A percentile compares a stretch with the other conserved stretches of the same genome.
Conservation (phyloP, 2,888 invertebrate species). For the Macrostomum cliftonense region DNA sequence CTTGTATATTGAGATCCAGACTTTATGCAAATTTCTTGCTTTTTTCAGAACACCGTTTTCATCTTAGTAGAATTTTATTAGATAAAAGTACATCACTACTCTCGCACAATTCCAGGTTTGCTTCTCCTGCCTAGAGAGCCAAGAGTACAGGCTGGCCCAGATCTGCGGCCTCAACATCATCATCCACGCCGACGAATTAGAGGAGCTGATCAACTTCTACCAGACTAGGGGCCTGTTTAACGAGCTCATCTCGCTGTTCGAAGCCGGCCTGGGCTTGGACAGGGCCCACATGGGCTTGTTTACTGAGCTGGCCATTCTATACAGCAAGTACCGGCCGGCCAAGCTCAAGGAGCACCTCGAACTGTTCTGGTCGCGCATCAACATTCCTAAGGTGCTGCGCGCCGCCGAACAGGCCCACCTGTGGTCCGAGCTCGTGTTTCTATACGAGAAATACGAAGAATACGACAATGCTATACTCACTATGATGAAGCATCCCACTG, state of each 20-base stretch:
- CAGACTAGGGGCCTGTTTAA: slow-evolving; percentile 88
- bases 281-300: slow-evolving; percentile 99
- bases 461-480: slow-evolving; percentile 96
- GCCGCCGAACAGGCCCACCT: slow-evolving; percentile 98
- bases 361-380: slow-evolving; percentile 96
- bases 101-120: slow-evolving; percentile 64
- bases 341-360: slow-evolving; percentile 98
- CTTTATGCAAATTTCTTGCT: too few species aligned
- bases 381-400: slow-evolving; percentile 92
- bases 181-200: slow-evolving; percentile 94
- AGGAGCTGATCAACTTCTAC: slow-evolving; percentile 96
- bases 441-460: slow-evolving; percentile 98
- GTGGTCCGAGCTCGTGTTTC: slow-evolving; percentile 95
- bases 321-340: slow-evolving; percentile 93
- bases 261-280: slow-evolving; percentile 80
- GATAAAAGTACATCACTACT: too few species aligned
- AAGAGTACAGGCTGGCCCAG: slow-evolving; percentile 95
- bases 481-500: slow-evolving; percentile 98
- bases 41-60: too few species aligned
- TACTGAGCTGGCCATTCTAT: slow-evolving; percentile 92
- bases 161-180: slow-evolving; percentile 99
- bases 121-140: slow-evolving; percentile 95
- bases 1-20: too few species aligned
- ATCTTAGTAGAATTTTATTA: too few species aligned
- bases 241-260: slow-evolving; percentile 78